Conservation (phyloP, 2,113 vertebrate species). For the Tichodroma muraria region DNA sequence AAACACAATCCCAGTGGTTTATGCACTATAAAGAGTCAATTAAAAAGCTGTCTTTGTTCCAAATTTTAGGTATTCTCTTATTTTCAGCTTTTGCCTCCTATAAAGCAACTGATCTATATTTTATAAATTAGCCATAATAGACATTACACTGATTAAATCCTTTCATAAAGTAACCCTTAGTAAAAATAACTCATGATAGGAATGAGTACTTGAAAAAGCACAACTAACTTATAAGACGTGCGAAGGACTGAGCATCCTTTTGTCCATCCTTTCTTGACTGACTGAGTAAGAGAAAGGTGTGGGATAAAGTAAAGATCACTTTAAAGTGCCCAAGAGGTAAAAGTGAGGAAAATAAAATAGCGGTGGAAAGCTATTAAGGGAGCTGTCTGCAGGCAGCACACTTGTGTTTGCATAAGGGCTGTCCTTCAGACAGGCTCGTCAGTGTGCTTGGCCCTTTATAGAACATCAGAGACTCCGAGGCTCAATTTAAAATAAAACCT, state of each 20-base stretch:
- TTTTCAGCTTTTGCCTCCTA: not conserved
- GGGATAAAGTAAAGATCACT: not conserved
- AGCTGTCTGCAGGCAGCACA: not conserved
- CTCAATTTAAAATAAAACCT: conserved; percentile 56
- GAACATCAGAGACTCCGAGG: conserved; percentile 27
- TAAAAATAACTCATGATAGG: not conserved
- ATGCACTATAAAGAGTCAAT: not conserved
- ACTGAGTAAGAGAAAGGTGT: not conserved
- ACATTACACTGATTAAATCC: not conserved
- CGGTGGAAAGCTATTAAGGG: conserved; percentile 6
- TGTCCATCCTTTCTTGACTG: not conserved
- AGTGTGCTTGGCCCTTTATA: not conserved
- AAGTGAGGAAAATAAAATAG: conserved; percentile 27
- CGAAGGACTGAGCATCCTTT: not conserved
- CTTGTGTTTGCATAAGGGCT: conserved; percentile 44
- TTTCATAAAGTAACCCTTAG: not conserved
- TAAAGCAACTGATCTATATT: not conserved
- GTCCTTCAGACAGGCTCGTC: conserved; percentile 32
- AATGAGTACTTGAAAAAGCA: not conserved
- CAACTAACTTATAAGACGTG: not conserved
- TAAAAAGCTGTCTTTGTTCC: not conserved
- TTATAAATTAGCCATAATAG: not conserved
- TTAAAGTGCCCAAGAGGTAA: not conserved
- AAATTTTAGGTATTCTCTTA: not conserved
- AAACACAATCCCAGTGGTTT: not conserved